Evolutionary conservation across 2,888 invertebrate genomes (phyloP), one percentile per base, ranked within the genome.

Genomic region (Electrophaes corylata): DNA sequence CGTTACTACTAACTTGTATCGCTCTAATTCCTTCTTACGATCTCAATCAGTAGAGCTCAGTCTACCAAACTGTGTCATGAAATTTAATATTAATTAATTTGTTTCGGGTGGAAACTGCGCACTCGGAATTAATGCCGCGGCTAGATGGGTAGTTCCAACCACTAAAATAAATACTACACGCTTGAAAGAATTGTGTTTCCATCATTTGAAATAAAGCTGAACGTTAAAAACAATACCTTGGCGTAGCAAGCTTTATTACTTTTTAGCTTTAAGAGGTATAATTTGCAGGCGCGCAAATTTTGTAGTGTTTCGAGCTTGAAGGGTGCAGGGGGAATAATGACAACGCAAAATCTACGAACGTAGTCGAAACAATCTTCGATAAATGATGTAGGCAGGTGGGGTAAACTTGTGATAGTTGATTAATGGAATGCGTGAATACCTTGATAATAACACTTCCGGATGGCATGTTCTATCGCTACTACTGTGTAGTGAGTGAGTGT

Each of bases 331-430:
- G 14, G 14, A 12, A 14, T 5, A 47, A 16, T 20, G 45, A 19
- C 12, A 23, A 33, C 18, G 33, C 19, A 12, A n/a, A 35, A n/a
- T 29, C 29, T n/a, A n/a, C n/a, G n/a, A 11, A 11, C 3, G 31
- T 31, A 4, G 31, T n/a, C 31, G n/a, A 31, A 31, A 31, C 29
- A 29, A 29, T 4, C 29, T 76, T 75, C 61, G 65, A n/a, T n/a
- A n/a, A n/a, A n/a, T n/a, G n/a, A n/a, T n/a, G n/a, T n/a, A n/a
- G n/a, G n/a, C n/a, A n/a, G n/a, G n/a, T n/a, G n/a, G n/a, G n/a
- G n/a, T n/a, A n/a, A n/a, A n/a, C n/a, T n/a, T n/a, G n/a, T n/a
- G n/a, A n/a, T n/a, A n/a, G n/a, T n/a, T n/a, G n/a, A n/a, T n/a
- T n/a, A n/a, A n/a, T n/a, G n/a, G n/a, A n/a, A n/a, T n/a, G n/a